These are phyloP conservation scores for Siderastrea radians DNA, from an alignment of 92 coral and sea anemone species.

Conservation along the genomic window DNA sequence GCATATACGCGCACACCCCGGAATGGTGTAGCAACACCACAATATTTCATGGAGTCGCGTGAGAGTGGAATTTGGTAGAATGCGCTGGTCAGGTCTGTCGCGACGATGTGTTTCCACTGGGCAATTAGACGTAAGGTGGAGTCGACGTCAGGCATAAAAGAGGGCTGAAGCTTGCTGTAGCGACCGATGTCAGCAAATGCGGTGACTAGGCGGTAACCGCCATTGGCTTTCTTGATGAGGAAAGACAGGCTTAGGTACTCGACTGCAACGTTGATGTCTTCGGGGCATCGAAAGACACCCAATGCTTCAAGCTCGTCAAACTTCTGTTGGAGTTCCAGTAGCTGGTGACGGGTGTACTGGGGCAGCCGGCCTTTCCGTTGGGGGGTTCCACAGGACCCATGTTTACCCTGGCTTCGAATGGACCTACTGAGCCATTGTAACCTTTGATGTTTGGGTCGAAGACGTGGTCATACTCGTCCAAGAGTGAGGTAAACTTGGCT, in stretches of 20 bases:
- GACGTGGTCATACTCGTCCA: constrained; percentile 32
- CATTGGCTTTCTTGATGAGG: constrained; percentile 53
- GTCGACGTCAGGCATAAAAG: constrained; percentile 47
- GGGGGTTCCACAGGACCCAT: constrained; percentile 87
- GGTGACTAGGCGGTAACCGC: constrained; percentile 56
- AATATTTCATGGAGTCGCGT: no score
- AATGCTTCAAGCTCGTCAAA: constrained; percentile 58
- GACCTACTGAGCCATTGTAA: constrained; percentile 81
- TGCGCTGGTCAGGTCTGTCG: no score
- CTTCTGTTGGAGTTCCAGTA: constrained; percentile 48
- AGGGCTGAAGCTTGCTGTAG: constrained; percentile 60
- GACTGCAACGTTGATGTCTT: constrained; percentile 31
- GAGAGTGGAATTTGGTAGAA: no score
- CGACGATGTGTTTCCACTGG: constrained; percentile 69
- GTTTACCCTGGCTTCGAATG: no score
- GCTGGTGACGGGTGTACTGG: constrained; percentile 56
- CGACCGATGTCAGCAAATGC: constrained; percentile 60
- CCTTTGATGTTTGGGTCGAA: constrained; percentile 72
- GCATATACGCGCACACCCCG: no score
- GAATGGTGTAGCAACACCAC: no score
- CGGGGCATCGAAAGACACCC: no score
- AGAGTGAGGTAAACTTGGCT: no score
- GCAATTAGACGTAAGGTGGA: constrained; percentile 58
- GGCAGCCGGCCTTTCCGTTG: constrained; percentile 78
- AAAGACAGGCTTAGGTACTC: constrained; percentile 63